Conservation (phyloP, 1,140 invertebrate species). For the Zaprionus taronus region DNA sequence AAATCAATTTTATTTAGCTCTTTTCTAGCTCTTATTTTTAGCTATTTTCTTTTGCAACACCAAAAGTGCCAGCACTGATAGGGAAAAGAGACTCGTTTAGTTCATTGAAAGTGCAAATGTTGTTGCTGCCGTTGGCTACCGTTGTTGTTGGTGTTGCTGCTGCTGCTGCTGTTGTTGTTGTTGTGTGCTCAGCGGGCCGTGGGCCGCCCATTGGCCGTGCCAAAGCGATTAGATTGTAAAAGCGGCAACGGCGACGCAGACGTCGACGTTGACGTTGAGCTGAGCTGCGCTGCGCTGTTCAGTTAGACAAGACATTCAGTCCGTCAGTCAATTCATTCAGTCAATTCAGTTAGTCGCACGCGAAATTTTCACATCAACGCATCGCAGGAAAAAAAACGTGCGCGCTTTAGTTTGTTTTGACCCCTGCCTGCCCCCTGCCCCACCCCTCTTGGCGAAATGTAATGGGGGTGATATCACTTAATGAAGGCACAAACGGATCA, state of each 20-base stretch:
- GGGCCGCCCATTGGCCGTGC: conserved; percentile 60
- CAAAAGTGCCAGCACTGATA: conserved; percentile 3
- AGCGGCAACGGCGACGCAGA: background rate
- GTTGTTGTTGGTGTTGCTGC: background rate
- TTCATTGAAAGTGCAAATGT: conserved; percentile 64
- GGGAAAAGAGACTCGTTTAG: conserved; percentile 37
- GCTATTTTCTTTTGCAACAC: background rate
- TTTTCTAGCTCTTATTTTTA: background rate
- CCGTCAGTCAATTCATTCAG: conserved; percentile 48
- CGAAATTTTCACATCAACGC: conserved; percentile 72
- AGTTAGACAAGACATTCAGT: conserved; percentile 42
- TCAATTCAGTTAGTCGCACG: conserved; percentile 51
- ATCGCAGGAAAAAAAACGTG: conserved; percentile 16
- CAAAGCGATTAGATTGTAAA: conserved; percentile 73
- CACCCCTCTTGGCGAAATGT: background rate
- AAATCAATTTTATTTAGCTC: background rate
- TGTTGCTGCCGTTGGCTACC: conserved; percentile 23
- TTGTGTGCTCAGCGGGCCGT: conserved; percentile 49
- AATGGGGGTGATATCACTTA: conserved; percentile 11
- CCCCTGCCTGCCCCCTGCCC: background rate
- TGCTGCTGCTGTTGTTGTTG: conserved; percentile 27
- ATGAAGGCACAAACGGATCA: conserved; percentile 4
- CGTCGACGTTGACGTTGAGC: background rate
- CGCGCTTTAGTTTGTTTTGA: conserved; percentile 1
- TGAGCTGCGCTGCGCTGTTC: conserved; percentile 9